phyloP scores from a whole-genome alignment of 2,888 invertebrate species.

The Drosophila nr. perissopoda region DNA sequence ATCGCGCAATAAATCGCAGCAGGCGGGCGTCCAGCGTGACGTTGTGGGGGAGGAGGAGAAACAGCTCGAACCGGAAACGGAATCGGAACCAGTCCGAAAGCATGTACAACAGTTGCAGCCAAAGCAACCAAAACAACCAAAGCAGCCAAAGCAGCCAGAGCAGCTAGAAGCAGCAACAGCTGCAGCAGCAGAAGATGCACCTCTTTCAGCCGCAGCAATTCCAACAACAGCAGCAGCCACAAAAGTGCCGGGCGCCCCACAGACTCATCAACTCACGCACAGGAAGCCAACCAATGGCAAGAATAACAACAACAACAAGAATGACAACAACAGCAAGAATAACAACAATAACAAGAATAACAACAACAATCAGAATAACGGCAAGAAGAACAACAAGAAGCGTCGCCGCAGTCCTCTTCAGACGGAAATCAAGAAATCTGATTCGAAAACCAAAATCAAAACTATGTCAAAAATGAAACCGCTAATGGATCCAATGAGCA shows the following conservation, averaged over 20 bases:
- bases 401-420: too few species aligned
- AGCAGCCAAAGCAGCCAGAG: neutral
- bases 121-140: too few species aligned
- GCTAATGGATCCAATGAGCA: neutral
- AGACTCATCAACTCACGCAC: neutral
- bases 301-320: too few species aligned
- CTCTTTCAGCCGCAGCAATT: neutral
- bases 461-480: neutral
- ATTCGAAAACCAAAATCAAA: neutral
- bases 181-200: neutral
- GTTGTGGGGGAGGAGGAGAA: constrained; percentile 2
- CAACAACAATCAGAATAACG: neutral
- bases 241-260: neutral
- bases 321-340: too few species aligned
- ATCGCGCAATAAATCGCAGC: constrained; percentile 80
- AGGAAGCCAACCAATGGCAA: neutral
- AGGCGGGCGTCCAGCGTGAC: neutral
- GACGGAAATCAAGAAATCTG: neutral
- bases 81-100: neutral
- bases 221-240: constrained; percentile 3
- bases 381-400: neutral
- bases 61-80: neutral
- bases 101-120: too few species aligned
- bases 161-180: neutral
- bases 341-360: neutral